Evolutionary conservation across 2,797 vertebrate species (phyloP).

Genomic region (Cossypha niveicapilla): DNA sequence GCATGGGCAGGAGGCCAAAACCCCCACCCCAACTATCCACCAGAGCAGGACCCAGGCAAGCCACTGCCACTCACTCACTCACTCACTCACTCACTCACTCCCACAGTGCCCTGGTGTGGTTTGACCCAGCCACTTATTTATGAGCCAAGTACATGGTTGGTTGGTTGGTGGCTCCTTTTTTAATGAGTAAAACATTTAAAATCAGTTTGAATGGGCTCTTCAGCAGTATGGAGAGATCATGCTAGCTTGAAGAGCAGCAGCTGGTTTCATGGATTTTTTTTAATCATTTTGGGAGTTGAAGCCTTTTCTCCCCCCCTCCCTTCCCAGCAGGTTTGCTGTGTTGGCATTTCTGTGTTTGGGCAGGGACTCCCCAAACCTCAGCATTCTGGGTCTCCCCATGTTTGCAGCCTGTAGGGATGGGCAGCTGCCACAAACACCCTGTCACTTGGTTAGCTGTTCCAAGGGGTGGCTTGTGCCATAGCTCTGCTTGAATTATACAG

Average conservation of each 20-base stretch:
- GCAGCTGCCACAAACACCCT: not conserved
- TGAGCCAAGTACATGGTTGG: not conserved
- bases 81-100: not conserved
- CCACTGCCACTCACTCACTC: not conserved
- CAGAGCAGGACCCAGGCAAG: not conserved
- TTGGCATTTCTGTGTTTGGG: not conserved
- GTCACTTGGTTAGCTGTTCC: rapidly evolving
- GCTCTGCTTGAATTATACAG: not conserved
- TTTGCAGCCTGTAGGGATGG: not conserved
- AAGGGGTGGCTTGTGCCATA: not conserved
- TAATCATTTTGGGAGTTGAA: not conserved
- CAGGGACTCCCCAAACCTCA: not conserved
- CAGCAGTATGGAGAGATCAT: not conserved
- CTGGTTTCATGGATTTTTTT: not conserved
- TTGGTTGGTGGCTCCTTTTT: not conserved
- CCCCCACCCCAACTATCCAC: not conserved
- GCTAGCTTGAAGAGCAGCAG: not conserved
- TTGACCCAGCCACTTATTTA: not conserved
- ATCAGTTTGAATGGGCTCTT: not conserved
- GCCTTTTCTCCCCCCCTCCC: not conserved
- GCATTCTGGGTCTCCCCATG: not conserved
- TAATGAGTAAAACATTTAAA: not conserved
- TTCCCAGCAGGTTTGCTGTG: not conserved
- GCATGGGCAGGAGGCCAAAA: not conserved
- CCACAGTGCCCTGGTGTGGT: not conserved